Evolutionary conservation across 1,140 invertebrate species (phyloP).

Genomic region (honey bee (Apis mellifera)): DNA sequence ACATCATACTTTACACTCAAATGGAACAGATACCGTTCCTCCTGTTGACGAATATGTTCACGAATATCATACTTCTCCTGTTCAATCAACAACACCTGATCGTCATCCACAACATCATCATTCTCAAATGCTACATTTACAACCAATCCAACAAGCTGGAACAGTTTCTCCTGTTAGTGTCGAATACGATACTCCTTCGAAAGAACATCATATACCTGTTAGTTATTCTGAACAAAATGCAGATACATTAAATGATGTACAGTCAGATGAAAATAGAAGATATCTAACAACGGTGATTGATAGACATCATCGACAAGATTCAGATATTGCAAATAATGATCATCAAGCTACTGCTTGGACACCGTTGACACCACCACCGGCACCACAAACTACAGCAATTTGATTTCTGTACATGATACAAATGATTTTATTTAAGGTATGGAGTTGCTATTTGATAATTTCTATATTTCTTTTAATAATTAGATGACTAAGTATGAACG

Average conservation of each 20-base stretch:
- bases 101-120: slow-evolving; percentile 66
- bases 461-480: slow-evolving; percentile 18
- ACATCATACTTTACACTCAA: slow-evolving; percentile 67
- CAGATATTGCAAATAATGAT: slow-evolving; percentile 53
- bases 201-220: slow-evolving; percentile 69
- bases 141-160: slow-evolving; percentile 63
- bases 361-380: slow-evolving; percentile 74
- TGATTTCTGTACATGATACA: slow-evolving; percentile 59
- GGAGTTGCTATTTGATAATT: slow-evolving; percentile 11
- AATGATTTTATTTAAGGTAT: slow-evolving; percentile 12
- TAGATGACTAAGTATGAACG: background rate
- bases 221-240: slow-evolving; percentile 68
- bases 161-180: slow-evolving; percentile 65
- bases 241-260: slow-evolving; percentile 65
- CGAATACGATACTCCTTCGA: slow-evolving; percentile 70
- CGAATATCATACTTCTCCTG: slow-evolving; percentile 66
- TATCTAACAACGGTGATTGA: slow-evolving; percentile 70
- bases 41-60: slow-evolving; percentile 64
- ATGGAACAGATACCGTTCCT: slow-evolving; percentile 55
- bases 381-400: slow-evolving; percentile 78
- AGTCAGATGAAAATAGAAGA: slow-evolving; percentile 68
- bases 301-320: slow-evolving; percentile 67
- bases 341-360: slow-evolving; percentile 71
- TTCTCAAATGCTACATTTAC: slow-evolving; percentile 68
- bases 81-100: slow-evolving; percentile 62